These are phyloP conservation scores for Peromyscus californicus DNA, from an alignment of 2,113 vertebrate genomes.

Conservation along the genomic window DNA sequence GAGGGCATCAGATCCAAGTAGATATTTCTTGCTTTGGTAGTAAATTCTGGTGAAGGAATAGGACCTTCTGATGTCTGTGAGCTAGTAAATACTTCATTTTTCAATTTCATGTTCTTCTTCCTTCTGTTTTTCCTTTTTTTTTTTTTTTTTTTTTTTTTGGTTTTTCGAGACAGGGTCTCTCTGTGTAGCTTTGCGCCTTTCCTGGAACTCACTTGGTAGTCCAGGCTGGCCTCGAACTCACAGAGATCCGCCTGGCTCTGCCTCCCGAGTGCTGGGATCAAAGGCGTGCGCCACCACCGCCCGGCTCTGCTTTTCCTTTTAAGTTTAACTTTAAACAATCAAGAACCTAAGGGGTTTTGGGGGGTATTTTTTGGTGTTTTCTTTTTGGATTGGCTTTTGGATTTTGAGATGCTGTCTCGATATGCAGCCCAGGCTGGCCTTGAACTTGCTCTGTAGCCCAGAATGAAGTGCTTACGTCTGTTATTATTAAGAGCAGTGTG, in stretches of 20 bases:
- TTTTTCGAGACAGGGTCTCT: no score
- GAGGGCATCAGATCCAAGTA: not conserved
- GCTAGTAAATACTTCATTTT: constrained; percentile 37
- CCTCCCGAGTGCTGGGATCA: no score
- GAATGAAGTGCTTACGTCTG: not conserved
- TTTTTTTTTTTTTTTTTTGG: no score
- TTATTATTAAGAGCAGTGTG: constrained; percentile 44
- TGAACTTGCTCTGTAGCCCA: not conserved
- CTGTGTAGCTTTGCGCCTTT: no score
- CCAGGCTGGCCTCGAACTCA: no score
- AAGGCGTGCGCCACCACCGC: no score
- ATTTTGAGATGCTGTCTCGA: not conserved
- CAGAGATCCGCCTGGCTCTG: no score
- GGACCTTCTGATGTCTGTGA: constrained; percentile 33
- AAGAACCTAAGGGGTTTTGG: not conserved
- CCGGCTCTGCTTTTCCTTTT: constrained; percentile 1
- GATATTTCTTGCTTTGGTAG: not conserved
- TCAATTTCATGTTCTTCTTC: constrained; percentile 25
- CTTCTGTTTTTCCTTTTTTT: not conserved
- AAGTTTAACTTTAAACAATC: constrained; percentile 37
- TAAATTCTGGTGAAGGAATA: constrained; percentile 53
- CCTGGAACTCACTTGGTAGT: no score
- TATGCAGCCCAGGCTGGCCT: not conserved
- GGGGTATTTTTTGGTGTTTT: not conserved
- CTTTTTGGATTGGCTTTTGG: not conserved